phyloP scores from a whole-genome alignment of 2,113 vertebrate species.

The Rhinolophus ferrumequinum region DNA sequence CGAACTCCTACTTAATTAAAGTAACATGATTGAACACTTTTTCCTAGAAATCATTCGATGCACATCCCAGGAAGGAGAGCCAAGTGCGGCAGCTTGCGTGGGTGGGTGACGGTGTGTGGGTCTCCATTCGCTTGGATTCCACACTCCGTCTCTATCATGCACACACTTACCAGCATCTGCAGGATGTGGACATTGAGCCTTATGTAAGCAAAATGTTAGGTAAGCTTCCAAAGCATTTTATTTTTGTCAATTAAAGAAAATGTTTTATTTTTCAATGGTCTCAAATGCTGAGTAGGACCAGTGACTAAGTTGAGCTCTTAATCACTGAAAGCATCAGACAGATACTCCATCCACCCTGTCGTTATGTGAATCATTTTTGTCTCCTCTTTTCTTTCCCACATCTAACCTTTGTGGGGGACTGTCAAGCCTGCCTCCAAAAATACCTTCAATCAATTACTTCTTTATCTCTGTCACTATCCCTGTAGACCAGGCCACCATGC shows the following conservation, averaged over 20 bases:
- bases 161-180: conserved; percentile 93
- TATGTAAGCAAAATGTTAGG: conserved; percentile 97
- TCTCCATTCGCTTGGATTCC: conserved; percentile 94
- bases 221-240: conserved; percentile 79
- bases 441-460: not conserved
- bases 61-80: conserved; percentile 94
- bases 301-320: not conserved
- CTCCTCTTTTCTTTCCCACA: not conserved
- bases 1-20: not conserved
- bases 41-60: conserved; percentile 93
- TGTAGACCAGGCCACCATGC: not conserved
- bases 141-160: conserved; percentile 94
- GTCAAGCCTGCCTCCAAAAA: not conserved
- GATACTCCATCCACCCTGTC: not conserved
- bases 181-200: conserved; percentile 96
- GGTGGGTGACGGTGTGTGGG: conserved; percentile 95
- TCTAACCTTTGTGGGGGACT: not conserved
- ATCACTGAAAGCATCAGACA: not conserved
- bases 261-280: conserved; percentile 20
- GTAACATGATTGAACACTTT: conserved; percentile 59
- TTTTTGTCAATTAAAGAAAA: conserved; percentile 6
- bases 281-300: conserved; percentile 15
- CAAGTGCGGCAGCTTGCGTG: conserved; percentile 94
- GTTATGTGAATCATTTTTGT: not conserved
- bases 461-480: not conserved